A percentile compares a stretch with the other conserved stretches of the same genome.
Evolutionary conservation across 2,113 vertebrate genomes (phyloP).

Genomic region (Craseonycteris thonglongyai): DNA sequence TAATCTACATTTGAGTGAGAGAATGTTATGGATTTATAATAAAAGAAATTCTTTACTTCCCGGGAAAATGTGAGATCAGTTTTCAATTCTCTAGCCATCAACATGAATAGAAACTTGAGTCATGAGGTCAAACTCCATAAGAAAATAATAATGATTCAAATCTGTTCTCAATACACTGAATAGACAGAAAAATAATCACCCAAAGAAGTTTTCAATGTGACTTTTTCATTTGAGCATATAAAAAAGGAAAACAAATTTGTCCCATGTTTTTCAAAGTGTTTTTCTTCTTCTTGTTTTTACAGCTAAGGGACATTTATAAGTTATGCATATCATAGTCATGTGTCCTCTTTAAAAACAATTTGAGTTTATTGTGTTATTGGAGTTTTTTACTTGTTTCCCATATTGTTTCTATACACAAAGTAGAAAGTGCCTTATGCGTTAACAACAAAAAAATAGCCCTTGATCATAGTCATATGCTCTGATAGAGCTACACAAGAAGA

Average conservation of each 20-base stretch:
- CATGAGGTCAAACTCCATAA: neutral
- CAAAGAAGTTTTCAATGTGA: neutral
- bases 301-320: neutral
- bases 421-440: neutral
- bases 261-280: neutral
- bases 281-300: neutral
- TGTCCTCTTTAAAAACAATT: neutral
- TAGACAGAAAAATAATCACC: neutral
- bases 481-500: neutral
- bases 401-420: neutral
- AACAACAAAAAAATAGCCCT: neutral
- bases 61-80: neutral
- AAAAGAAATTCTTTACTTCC: neutral
- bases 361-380: neutral
- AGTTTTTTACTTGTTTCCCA: neutral
- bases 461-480: neutral
- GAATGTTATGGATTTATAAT: neutral
- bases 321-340: neutral
- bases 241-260: neutral
- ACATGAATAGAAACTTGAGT: neutral
- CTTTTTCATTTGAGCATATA: neutral
- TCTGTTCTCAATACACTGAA: neutral
- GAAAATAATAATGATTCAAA: neutral
- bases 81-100: neutral
- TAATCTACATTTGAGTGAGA: neutral